Conservation (phyloP, 2,888 invertebrate genomes). For the Tachina lurida region DNA sequence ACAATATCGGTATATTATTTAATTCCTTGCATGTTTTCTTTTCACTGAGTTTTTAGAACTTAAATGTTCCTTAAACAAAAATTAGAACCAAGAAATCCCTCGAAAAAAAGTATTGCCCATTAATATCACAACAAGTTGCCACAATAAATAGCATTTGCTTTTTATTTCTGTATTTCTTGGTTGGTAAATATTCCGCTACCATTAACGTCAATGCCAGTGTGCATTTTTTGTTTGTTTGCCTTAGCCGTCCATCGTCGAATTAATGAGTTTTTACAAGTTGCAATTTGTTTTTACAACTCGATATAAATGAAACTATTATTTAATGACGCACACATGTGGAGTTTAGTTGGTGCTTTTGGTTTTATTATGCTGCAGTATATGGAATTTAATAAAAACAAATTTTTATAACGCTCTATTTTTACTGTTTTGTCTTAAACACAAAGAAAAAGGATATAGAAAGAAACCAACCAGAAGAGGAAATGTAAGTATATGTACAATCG, state of each 20-base stretch:
- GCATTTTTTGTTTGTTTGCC: neutral
- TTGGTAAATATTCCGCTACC: neutral
- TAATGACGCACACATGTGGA: neutral
- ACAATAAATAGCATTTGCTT: neutral
- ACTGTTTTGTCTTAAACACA: neutral
- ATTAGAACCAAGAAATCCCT: too few relatives aligned
- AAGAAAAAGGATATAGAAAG: neutral
- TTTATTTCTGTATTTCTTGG: neutral
- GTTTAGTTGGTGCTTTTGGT: neutral
- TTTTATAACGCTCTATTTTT: neutral
- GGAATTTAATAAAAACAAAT: conserved; percentile 1
- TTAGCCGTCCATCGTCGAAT: neutral
- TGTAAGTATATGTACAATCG: neutral
- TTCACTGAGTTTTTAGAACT: too few relatives aligned
- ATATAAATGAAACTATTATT: conserved; percentile 1
- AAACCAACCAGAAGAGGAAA: neutral
- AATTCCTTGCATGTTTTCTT: too few relatives aligned
- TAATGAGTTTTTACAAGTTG: conserved; percentile 45
- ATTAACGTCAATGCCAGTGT: neutral
- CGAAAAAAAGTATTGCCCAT: too few relatives aligned
- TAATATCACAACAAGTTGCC: too few relatives aligned
- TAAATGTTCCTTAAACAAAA: too few relatives aligned
- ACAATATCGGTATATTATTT: too few relatives aligned
- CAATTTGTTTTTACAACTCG: conserved; percentile 46
- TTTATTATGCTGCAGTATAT: conserved; percentile 18